phyloP scores from a whole-genome alignment of 2,888 invertebrate genomes.

The Temnothorax unifasciatus region DNA sequence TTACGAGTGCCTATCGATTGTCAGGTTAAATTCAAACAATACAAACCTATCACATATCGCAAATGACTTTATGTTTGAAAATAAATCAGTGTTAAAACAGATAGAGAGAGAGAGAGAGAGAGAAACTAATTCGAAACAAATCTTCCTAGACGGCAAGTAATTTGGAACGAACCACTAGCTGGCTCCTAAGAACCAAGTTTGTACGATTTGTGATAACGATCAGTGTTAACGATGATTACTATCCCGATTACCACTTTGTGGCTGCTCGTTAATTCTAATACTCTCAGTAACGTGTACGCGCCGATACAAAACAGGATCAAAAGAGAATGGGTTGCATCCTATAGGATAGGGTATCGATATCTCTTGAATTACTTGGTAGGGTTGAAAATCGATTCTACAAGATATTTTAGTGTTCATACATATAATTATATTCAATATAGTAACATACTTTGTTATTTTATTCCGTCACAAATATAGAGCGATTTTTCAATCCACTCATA shows the following conservation, averaged over 20 bases:
- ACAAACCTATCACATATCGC: not conserved
- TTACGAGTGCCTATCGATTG: not conserved
- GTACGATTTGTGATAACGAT: conserved; percentile 37
- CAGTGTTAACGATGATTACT: conserved; percentile 38
- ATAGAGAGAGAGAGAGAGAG: not conserved
- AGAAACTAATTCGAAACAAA: conserved; percentile 73
- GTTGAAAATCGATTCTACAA: conserved; percentile 40
- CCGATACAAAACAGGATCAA: conserved; percentile 52
- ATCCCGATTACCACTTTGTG: conserved; percentile 37
- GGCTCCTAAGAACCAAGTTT: conserved; percentile 49
- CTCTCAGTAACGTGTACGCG: conserved; percentile 36
- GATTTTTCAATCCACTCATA: not conserved
- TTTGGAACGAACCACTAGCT: conserved; percentile 60
- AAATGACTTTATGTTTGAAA: conserved; percentile 14
- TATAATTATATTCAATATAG: conserved; percentile 8
- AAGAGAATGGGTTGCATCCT: conserved; percentile 36
- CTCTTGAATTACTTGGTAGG: conserved; percentile 32
- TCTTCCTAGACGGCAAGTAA: conserved; percentile 63
- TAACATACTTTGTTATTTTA: not conserved
- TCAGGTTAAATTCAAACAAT: conserved; percentile 19
- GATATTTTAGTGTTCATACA: not conserved
- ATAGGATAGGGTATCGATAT: conserved; percentile 14
- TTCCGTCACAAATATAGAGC: not conserved
- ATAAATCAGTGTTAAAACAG: conserved; percentile 60
- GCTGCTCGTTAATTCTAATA: conserved; percentile 56